Evolutionary conservation across 2,113 vertebrate genomes (phyloP).

Genomic region (Sclerurus mexicanus): DNA sequence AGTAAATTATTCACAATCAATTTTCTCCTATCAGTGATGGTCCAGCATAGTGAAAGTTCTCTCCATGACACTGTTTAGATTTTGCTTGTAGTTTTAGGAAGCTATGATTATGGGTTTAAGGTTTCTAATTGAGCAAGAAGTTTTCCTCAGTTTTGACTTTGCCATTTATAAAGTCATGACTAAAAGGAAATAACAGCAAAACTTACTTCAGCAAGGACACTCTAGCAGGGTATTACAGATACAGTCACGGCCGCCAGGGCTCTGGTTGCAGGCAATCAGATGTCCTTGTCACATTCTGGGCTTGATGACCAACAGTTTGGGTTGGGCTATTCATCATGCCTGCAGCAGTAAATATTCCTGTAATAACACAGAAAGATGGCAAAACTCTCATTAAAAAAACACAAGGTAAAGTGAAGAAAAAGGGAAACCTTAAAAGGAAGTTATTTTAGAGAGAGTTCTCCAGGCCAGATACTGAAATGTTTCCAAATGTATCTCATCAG

Average conservation of each 20-base stretch:
- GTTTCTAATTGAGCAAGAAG: not conserved
- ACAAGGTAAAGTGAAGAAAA: not conserved
- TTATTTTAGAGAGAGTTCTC: not conserved
- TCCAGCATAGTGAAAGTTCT: not conserved
- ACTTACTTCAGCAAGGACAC: not conserved
- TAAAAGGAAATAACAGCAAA: not conserved
- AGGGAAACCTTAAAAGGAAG: not conserved
- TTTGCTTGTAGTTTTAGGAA: not conserved
- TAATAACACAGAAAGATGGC: not conserved
- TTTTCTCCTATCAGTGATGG: not conserved
- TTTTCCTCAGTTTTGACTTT: not conserved
- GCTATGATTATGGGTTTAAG: not conserved
- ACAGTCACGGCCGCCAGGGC: not conserved
- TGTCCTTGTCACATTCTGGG: slow-evolving; percentile 6
- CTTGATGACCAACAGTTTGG: not conserved
- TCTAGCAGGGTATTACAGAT: not conserved
- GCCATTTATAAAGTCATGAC: not conserved
- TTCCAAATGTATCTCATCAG: not conserved
- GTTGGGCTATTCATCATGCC: not conserved
- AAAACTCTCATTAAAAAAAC: not conserved
- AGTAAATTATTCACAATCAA: not conserved
- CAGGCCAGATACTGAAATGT: not conserved
- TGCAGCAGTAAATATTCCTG: not conserved
- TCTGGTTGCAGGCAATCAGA: not conserved
- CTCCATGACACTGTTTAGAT: not conserved